Conservation (phyloP, 2,797 vertebrate species). For the Gymnoscopelus braueri region DNA sequence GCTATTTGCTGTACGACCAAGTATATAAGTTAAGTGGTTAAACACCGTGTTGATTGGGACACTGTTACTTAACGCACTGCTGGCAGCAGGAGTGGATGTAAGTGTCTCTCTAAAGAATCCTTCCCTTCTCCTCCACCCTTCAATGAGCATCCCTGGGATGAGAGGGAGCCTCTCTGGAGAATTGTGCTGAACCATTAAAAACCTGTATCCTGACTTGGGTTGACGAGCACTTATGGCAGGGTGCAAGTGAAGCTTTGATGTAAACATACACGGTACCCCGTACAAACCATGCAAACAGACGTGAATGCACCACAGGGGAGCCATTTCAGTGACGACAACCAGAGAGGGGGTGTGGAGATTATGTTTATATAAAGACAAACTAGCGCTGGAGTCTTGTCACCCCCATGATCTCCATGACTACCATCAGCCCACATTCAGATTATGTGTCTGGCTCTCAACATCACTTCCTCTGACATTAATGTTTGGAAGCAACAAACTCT, state of each 20-base stretch:
- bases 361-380: constrained; percentile 29
- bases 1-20: constrained; percentile 8
- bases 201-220: constrained; percentile 32
- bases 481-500: too few species aligned
- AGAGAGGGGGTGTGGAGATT: constrained; percentile 19
- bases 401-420: constrained; percentile 44
- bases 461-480: too few species aligned
- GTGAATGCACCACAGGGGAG: constrained; percentile 36
- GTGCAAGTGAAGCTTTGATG: constrained; percentile 41
- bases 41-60: constrained; percentile 23
- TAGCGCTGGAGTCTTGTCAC: constrained; percentile 38
- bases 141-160: constrained; percentile 17
- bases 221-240: constrained; percentile 55
- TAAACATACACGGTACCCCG: constrained; percentile 46
- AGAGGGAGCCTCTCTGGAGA: constrained; percentile 19
- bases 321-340: constrained; percentile 20
- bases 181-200: constrained; percentile 49
- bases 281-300: constrained; percentile 52
- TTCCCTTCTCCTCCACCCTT: constrained; percentile 26
- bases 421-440: too few species aligned
- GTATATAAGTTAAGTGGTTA: constrained; percentile 16
- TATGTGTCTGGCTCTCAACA: too few species aligned
- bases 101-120: constrained; percentile 30
- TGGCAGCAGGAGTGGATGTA: constrained; percentile 32
- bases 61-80: constrained; percentile 31